These are phyloP conservation scores for Eutrigla gurnardus DNA, from an alignment of 2,797 vertebrate species.

Conservation along the genomic window DNA sequence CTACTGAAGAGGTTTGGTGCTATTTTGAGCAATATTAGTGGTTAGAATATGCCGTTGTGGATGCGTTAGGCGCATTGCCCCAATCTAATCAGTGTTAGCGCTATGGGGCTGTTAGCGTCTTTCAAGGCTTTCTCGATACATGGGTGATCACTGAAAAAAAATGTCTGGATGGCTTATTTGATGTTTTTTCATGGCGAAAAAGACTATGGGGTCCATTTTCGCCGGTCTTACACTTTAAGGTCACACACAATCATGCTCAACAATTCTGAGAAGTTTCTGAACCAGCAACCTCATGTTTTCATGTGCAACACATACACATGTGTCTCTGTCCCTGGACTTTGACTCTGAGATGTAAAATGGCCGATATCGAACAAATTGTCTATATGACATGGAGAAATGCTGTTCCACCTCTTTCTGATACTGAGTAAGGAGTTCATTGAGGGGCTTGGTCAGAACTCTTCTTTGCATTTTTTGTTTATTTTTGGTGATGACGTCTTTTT, in stretches of 20 bases:
- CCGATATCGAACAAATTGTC: conserved; percentile 24
- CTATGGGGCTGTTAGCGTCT: no score
- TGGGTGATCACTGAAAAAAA: no score
- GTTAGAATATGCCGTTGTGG: no score
- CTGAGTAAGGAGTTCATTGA: conserved; percentile 1
- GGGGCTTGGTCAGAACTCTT: conserved; percentile 27
- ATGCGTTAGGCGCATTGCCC: no score
- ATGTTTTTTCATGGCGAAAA: no score
- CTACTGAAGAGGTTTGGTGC: no score
- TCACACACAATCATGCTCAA: conserved; percentile 8
- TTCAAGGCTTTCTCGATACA: no score
- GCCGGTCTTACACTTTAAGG: no score
- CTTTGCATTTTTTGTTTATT: conserved; percentile 34
- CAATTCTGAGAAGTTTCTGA: conserved; percentile 28
- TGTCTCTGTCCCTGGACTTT: conserved; percentile 18
- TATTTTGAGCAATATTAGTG: no score
- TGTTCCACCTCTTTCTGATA: conserved; percentile 30
- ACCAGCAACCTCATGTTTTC: conserved; percentile 17
- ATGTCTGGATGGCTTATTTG: no score
- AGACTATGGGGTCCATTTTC: no score
- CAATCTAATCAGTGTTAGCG: no score
- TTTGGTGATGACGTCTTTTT: conserved; percentile 45
- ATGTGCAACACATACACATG: conserved; percentile 28
- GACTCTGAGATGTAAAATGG: conserved; percentile 31
- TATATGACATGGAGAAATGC: conserved; percentile 19